Conservation (phyloP, 2,113 vertebrate genomes). For the Pitta sordida region DNA sequence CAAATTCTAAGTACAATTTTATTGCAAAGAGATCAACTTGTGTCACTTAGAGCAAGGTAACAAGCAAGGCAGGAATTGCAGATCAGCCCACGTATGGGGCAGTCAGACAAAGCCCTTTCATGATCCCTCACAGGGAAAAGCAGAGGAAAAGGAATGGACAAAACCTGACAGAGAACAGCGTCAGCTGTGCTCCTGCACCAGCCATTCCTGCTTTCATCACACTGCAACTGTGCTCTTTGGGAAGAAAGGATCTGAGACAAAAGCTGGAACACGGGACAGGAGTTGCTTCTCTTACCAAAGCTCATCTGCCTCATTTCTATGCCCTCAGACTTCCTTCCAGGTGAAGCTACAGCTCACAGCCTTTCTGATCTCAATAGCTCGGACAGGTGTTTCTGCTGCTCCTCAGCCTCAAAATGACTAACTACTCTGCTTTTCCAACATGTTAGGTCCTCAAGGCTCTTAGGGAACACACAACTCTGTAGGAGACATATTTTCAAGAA, state of each 20-base stretch:
- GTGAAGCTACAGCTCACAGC: background rate
- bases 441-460: background rate
- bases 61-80: background rate
- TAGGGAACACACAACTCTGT: background rate
- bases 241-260: background rate
- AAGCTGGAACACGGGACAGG: background rate
- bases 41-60: background rate
- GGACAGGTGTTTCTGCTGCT: background rate
- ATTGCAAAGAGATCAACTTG: background rate
- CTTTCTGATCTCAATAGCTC: background rate
- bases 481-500: background rate
- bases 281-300: background rate
- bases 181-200: background rate
- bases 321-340: background rate
- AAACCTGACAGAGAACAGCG: background rate
- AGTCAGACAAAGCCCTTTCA: background rate
- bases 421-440: background rate
- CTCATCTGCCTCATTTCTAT: background rate
- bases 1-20: background rate
- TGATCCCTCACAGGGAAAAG: fast-evolving
- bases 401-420: background rate
- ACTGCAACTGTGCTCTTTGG: background rate
- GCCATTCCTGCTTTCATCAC: background rate
- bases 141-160: background rate
- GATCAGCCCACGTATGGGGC: background rate